phyloP scores from a whole-genome alignment of 2,797 vertebrate genomes.

The Sorex maritimensis region DNA sequence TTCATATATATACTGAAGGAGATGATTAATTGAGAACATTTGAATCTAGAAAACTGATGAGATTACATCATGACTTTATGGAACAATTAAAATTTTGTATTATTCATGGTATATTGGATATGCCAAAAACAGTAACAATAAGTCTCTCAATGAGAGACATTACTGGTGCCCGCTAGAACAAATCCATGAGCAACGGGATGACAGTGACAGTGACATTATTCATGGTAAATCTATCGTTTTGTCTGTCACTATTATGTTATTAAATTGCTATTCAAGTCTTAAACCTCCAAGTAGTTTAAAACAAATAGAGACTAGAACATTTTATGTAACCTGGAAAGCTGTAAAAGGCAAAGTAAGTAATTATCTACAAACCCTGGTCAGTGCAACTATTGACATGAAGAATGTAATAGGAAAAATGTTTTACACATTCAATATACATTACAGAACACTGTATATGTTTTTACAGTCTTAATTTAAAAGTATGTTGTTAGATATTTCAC shows the following conservation, averaged over 20 bases:
- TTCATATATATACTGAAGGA: slow-evolving; percentile 2
- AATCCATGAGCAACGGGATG: no score
- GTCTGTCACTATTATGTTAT: background rate
- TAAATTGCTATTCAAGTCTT: slow-evolving; percentile 36
- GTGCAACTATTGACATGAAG: slow-evolving; percentile 36
- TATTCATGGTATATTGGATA: background rate
- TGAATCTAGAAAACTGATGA: slow-evolving; percentile 29
- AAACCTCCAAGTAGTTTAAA: slow-evolving; percentile 54
- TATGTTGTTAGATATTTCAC: slow-evolving; percentile 44
- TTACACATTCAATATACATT: background rate
- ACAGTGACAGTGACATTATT: background rate
- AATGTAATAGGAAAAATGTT: slow-evolving; percentile 55
- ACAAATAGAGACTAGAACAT: slow-evolving; percentile 1
- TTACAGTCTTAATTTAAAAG: slow-evolving; percentile 77
- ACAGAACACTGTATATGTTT: slow-evolving; percentile 40
- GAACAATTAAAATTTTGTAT: slow-evolving; percentile 8
- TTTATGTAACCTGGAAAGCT: slow-evolving; percentile 37
- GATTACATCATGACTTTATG: slow-evolving; percentile 43
- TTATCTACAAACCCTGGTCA: slow-evolving; percentile 34
- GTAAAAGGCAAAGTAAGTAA: slow-evolving; percentile 61
- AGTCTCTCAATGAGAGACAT: no score
- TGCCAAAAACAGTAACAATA: no score
- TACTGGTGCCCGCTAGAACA: no score
- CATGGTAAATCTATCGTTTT: slow-evolving; percentile 14
- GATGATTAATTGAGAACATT: slow-evolving; percentile 43